Evolutionary conservation across 1,140 invertebrate species (phyloP).

Genomic region (Tribolium castaneum): DNA sequence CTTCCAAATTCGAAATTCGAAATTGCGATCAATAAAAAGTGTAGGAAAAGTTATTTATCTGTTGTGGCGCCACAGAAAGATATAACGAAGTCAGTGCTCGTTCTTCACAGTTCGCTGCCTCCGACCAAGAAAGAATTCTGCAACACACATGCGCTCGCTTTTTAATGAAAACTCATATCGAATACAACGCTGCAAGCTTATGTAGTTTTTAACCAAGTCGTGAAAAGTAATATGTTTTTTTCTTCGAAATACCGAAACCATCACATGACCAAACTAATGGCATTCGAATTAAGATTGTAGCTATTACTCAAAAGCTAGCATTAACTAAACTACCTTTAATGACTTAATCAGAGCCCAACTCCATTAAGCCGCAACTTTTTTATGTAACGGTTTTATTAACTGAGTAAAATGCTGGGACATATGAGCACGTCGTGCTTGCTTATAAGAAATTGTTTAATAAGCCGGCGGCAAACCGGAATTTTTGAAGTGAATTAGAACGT

Average conservation of each 20-base stretch:
- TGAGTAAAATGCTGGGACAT: constrained; percentile 10
- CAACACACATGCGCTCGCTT: constrained; percentile 33
- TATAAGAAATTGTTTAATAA: constrained; percentile 12
- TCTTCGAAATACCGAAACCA: background rate
- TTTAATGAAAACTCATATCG: constrained; percentile 41
- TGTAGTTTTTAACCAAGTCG: background rate
- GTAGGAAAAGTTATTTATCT: constrained; percentile 43
- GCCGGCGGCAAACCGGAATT: constrained; percentile 8
- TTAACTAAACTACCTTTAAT: constrained; percentile 33
- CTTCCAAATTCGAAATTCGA: constrained; percentile 14
- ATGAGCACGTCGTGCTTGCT: constrained; percentile 14
- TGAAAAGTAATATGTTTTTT: background rate
- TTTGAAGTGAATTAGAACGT: constrained; percentile 2
- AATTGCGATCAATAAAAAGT: constrained; percentile 25
- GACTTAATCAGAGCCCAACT: constrained; percentile 14
- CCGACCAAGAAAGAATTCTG: constrained; percentile 35
- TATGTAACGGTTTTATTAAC: constrained; percentile 18
- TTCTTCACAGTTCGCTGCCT: constrained; percentile 39
- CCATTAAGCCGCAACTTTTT: constrained; percentile 15
- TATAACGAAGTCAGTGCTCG: constrained; percentile 39
- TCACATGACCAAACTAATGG: background rate
- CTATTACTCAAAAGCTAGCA: constrained; percentile 16
- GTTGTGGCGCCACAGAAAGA: constrained; percentile 39
- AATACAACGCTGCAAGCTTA: background rate
- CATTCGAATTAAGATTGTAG: constrained; percentile 27